A percentile compares a stretch with the other conserved stretches of the same genome.
Conservation (phyloP, 2,888 invertebrate genomes). For the Lithophane socia region DNA sequence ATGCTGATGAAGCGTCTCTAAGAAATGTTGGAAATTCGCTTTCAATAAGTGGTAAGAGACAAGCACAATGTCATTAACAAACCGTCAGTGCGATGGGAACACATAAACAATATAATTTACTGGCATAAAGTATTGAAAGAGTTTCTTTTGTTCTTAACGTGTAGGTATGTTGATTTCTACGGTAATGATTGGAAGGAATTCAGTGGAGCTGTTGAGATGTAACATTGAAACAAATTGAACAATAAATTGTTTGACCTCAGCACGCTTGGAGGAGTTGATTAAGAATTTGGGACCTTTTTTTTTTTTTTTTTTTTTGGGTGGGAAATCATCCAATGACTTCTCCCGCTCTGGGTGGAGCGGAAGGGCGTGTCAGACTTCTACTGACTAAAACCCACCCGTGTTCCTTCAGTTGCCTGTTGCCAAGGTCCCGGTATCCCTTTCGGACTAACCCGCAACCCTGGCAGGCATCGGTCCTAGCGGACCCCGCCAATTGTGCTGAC, state of each 20-base stretch:
- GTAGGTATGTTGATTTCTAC: constrained; percentile 41
- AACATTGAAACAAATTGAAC: constrained; percentile 23
- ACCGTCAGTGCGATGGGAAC: constrained; percentile 73
- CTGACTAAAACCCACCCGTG: too few relatives aligned
- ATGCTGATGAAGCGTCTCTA: constrained; percentile 75
- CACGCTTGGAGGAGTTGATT: constrained; percentile 44
- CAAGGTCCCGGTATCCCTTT: too few relatives aligned
- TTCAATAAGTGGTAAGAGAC: constrained; percentile 72
- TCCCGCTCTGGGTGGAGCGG: too few relatives aligned
- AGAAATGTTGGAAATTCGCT: constrained; percentile 76
- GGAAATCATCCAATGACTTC: too few relatives aligned
- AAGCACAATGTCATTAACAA: constrained; percentile 70
- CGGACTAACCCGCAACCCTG: too few relatives aligned
- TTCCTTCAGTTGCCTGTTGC: too few relatives aligned
- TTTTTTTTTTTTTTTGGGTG: too few relatives aligned
- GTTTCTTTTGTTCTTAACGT: constrained; percentile 62
- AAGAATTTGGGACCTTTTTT: constrained; percentile 47
- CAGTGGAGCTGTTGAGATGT: constrained; percentile 1
- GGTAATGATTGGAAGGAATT: constrained; percentile 25
- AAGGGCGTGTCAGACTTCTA: too few relatives aligned
- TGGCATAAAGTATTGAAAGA: constrained; percentile 35
- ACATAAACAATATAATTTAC: constrained; percentile 56
- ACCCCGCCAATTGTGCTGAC: too few relatives aligned
- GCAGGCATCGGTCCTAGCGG: too few relatives aligned
- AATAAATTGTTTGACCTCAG: constrained; percentile 46